Evolutionary conservation across 2,888 invertebrate species (phyloP).

Genomic region (Drosophila yooni): DNA sequence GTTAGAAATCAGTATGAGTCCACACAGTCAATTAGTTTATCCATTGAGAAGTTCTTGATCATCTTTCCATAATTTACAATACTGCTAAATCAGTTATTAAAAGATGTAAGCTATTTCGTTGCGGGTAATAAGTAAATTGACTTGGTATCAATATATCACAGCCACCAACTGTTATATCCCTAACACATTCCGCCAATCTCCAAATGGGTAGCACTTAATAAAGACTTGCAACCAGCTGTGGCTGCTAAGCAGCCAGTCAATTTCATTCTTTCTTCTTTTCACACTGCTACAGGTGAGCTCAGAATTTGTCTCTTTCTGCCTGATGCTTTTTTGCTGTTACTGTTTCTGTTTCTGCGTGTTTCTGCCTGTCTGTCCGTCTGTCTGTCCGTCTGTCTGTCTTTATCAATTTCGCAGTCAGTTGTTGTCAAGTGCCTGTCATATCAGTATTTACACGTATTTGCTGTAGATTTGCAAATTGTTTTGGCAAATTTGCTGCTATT

Average conservation of each 20-base stretch:
- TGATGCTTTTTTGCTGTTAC: not conserved
- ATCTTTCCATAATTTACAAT: not conserved
- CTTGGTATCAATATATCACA: not conserved
- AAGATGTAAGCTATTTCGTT: not conserved
- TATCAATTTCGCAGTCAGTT: conserved; percentile 48
- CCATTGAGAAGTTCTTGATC: not conserved
- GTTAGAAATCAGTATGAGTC: not conserved
- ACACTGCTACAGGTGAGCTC: conserved; percentile 61
- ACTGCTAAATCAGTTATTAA: not conserved
- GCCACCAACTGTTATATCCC: not conserved
- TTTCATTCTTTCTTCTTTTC: conserved; percentile 4
- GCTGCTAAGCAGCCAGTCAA: conserved; percentile 40
- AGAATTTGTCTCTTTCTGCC: not conserved
- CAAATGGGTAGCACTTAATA: conserved; percentile 42
- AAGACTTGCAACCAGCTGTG: conserved; percentile 52
- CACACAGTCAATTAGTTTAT: not conserved
- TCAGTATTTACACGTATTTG: conserved; percentile 79
- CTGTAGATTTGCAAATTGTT: conserved; percentile 82
- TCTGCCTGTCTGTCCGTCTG: not conserved
- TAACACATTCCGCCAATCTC: conserved; percentile 3
- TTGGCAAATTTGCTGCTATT: conserved; percentile 81
- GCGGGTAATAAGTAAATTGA: not conserved
- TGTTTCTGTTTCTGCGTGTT: not conserved
- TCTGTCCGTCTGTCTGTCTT: conserved; percentile 24
- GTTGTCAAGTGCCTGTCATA: conserved; percentile 78